Conservation (phyloP, 2,797 vertebrate genomes). For the Coendou prehensilis region DNA sequence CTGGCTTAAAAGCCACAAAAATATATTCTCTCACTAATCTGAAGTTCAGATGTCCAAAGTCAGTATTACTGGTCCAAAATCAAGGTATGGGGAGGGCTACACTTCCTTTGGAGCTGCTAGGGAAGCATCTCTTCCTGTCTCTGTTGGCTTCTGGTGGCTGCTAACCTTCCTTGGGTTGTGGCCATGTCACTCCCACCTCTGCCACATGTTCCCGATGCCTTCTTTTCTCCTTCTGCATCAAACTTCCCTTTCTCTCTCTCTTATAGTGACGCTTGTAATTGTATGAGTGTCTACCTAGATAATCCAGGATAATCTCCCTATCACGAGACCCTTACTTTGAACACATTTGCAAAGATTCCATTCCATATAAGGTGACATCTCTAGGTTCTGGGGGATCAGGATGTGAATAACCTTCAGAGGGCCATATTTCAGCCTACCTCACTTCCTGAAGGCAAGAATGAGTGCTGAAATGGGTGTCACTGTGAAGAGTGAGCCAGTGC, state of each 20-base stretch:
- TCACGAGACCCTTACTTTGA: constrained; percentile 15
- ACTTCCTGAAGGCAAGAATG: background rate
- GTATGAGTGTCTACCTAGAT: background rate
- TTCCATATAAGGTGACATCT: background rate
- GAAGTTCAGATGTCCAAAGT: background rate
- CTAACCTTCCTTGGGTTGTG: background rate
- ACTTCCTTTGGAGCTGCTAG: background rate
- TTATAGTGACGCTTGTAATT: background rate
- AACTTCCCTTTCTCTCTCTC: background rate
- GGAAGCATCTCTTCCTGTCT: background rate
- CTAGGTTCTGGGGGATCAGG: background rate
- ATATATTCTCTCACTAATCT: background rate
- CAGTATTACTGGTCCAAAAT: background rate
- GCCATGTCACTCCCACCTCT: background rate
- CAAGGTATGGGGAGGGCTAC: background rate
- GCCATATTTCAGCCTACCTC: background rate
- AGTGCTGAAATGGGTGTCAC: rapidly evolving
- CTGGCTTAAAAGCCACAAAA: background rate
- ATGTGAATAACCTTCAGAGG: background rate
- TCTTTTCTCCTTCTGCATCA: constrained; percentile 20
- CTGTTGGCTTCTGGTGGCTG: background rate
- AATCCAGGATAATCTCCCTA: background rate
- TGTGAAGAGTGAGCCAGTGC: background rate
- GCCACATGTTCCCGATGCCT: background rate
- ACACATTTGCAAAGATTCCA: background rate